Conservation (phyloP, 1,140 invertebrate genomes). For the Frieseomelitta varia region DNA sequence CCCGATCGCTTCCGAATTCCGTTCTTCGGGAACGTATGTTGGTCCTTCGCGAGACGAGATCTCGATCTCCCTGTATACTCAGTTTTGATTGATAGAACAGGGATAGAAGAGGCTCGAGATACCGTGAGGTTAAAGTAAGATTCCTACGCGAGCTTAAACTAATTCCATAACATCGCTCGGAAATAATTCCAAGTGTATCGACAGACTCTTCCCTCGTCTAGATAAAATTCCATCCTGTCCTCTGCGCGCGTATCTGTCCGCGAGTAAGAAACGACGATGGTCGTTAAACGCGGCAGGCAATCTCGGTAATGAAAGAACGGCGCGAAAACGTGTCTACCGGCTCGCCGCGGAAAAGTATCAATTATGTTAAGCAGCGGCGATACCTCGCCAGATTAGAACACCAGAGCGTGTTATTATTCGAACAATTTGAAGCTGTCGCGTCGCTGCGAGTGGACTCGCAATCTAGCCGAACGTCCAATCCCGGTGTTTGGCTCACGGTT, state of each 20-base stretch:
- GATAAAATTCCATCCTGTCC: not conserved
- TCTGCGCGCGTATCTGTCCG: not conserved
- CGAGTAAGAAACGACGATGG: not conserved
- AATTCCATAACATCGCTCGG: not conserved
- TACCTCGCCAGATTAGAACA: conserved; percentile 17
- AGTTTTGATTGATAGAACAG: no score
- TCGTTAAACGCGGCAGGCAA: conserved; percentile 5
- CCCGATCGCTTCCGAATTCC: conserved; percentile 31
- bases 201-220: not conserved
- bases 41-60: no score
- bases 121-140: no score
- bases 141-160: not conserved
- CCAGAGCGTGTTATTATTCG: conserved; percentile 25
- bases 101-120: not conserved
- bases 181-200: not conserved
- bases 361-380: conserved; percentile 29
- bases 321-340: not conserved
- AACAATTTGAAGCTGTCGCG: conserved; percentile 16
- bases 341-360: conserved; percentile 12
- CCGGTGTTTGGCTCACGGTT: not conserved
- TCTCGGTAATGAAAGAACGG: conserved; percentile 10
- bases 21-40: conserved; percentile 1
- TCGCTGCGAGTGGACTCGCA: not conserved
- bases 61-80: no score
- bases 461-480: not conserved